Conservation (phyloP, 1,140 invertebrate genomes). For the Orchesella cincta region DNA sequence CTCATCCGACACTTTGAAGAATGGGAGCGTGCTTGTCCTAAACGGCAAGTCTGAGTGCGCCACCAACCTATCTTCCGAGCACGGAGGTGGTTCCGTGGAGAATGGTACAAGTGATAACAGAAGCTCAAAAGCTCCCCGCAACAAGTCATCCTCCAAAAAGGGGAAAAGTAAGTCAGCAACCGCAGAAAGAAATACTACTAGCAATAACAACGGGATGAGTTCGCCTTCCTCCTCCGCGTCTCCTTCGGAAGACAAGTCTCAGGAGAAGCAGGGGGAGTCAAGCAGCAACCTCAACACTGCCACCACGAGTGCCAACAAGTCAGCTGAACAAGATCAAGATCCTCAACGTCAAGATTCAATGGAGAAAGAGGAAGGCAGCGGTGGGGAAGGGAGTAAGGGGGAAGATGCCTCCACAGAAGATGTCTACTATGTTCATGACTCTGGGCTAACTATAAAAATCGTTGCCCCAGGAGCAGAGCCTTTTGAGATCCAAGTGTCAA, state of each 20-base stretch:
- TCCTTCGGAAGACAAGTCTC: not conserved
- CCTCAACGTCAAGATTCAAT: conserved; percentile 53
- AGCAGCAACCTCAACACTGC: not conserved
- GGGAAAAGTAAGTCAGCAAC: not conserved
- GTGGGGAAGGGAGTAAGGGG: conserved; percentile 41
- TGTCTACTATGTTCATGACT: conserved; percentile 83
- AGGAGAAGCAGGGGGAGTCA: not conserved
- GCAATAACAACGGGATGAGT: not conserved
- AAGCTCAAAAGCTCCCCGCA: not conserved
- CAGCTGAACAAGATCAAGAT: conserved; percentile 60
- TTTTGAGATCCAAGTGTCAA: conserved; percentile 93
- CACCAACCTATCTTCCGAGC: too few relatives aligned
- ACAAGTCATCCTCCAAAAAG: not conserved
- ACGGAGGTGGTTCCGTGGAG: too few relatives aligned
- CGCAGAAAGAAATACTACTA: not conserved
- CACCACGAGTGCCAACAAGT: conserved; percentile 51
- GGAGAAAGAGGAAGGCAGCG: conserved; percentile 58
- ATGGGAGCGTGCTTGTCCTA: too few relatives aligned
- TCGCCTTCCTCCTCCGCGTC: not conserved
- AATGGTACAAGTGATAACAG: not conserved
- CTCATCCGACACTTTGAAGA: too few relatives aligned
- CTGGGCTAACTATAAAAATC: conserved; percentile 90
- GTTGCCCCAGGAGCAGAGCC: conserved; percentile 82
- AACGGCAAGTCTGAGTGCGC: too few relatives aligned
- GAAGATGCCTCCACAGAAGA: conserved; percentile 64